A percentile compares a stretch with the other conserved stretches of the same genome.
phyloP scores from a whole-genome alignment of 2,888 invertebrate species.

The Thymelicus acteon region DNA sequence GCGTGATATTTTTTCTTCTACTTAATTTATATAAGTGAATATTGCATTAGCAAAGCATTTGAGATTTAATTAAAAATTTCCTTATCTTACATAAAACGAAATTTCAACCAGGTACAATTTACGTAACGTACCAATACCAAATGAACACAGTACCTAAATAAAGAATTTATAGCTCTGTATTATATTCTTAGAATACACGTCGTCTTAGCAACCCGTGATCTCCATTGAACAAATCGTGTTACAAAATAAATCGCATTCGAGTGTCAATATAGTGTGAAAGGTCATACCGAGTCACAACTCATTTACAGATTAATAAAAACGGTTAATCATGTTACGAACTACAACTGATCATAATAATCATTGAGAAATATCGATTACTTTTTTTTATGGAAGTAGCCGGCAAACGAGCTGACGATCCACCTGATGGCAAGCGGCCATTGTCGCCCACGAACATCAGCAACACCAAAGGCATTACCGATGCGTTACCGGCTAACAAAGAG shows the following conservation, averaged over 20 bases:
- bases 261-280: conserved; percentile 60
- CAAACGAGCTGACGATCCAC: no score
- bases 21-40: conserved; percentile 10
- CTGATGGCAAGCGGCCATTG: no score
- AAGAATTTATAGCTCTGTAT: not conserved
- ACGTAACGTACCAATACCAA: no score
- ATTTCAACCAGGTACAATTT: not conserved
- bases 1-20: conserved; percentile 6
- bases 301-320: conserved; percentile 19
- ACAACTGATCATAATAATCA: no score
- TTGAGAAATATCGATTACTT: no score
- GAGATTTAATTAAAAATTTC: conserved; percentile 15
- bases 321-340: not conserved
- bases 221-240: conserved; percentile 58
- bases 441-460: no score
- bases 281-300: conserved; percentile 53
- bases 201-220: not conserved
- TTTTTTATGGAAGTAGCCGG: no score
- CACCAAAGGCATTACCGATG: no score
- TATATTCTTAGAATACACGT: not conserved
- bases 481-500: no score
- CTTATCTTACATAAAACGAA: not conserved
- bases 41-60: conserved; percentile 2
- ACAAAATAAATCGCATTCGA: conserved; percentile 59
- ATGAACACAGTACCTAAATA: no score